Evolutionary conservation across 2,888 invertebrate species (phyloP).

Genomic region (Polia nebulosa): DNA sequence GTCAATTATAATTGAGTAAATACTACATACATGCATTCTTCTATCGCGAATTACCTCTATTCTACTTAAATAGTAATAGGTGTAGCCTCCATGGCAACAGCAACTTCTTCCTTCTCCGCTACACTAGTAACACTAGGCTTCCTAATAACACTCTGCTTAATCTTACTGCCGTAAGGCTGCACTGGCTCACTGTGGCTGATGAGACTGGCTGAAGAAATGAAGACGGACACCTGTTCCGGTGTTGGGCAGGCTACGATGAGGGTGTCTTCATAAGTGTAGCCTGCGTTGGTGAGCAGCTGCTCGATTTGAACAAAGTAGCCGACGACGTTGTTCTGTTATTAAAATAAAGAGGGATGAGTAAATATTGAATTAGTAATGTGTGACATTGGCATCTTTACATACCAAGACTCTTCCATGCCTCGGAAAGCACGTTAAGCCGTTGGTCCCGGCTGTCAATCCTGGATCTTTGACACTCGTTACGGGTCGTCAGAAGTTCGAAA

Average conservation of each 20-base stretch:
- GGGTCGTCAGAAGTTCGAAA: no score
- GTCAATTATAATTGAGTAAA: constrained; percentile 16
- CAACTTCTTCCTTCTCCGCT: constrained; percentile 71
- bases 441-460: no score
- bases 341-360: not conserved
- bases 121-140: constrained; percentile 83
- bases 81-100: constrained; percentile 32
- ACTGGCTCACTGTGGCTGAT: constrained; percentile 88
- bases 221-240: constrained; percentile 97
- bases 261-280: constrained; percentile 95
- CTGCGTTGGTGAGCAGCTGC: constrained; percentile 93
- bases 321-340: constrained; percentile 95
- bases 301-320: constrained; percentile 96
- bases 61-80: constrained; percentile 48
- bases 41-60: not conserved
- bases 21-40: not conserved
- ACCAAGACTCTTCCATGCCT: no score
- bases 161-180: constrained; percentile 86
- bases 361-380: no score
- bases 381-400: no score
- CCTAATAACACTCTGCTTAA: constrained; percentile 77
- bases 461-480: no score
- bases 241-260: constrained; percentile 97
- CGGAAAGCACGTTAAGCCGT: no score
- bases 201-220: constrained; percentile 95